These are phyloP conservation scores for Ernsta delagoae DNA, from an alignment of 2,888 invertebrate genomes.

Conservation along the genomic window DNA sequence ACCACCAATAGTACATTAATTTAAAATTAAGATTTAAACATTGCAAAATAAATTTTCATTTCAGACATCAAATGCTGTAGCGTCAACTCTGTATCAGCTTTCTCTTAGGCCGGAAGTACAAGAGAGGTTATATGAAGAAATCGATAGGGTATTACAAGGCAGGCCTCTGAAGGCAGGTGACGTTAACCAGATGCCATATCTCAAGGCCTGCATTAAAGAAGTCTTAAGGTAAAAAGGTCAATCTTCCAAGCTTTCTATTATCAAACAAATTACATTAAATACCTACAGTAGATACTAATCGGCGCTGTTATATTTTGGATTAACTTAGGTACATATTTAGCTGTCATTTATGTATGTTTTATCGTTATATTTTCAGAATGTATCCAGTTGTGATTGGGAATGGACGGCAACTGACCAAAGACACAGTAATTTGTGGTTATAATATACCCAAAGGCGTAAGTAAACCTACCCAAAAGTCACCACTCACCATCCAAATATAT, in stretches of 20 bases:
- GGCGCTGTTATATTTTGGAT: too few species aligned
- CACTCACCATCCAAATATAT: too few species aligned
- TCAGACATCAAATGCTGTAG: conserved; percentile 91
- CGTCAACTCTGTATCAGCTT: conserved; percentile 89
- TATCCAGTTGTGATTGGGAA: conserved; percentile 92
- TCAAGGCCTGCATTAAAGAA: conserved; percentile 91
- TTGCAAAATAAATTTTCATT: conserved; percentile 42
- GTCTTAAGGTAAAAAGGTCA: conserved; percentile 84
- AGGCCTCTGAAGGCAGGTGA: conserved; percentile 81
- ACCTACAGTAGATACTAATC: too few species aligned
- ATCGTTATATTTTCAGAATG: conserved; percentile 80
- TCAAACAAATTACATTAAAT: too few species aligned
- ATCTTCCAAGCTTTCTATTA: too few species aligned
- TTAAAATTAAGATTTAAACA: too few species aligned
- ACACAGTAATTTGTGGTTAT: conserved; percentile 89
- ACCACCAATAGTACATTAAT: too few species aligned
- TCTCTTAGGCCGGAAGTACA: conserved; percentile 88
- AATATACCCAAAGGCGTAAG: conserved; percentile 91
- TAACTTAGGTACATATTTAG: too few species aligned
- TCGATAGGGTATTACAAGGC: conserved; percentile 73
- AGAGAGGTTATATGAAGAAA: conserved; percentile 85
- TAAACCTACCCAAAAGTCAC: too few species aligned
- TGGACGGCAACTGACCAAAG: conserved; percentile 88
- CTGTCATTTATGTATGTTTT: too few species aligned
- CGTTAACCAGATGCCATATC: conserved; percentile 86